A percentile compares a stretch with the other conserved stretches of the same genome.
phyloP scores from a whole-genome alignment of 2,888 invertebrate species.

The Ochropleura plecta region DNA sequence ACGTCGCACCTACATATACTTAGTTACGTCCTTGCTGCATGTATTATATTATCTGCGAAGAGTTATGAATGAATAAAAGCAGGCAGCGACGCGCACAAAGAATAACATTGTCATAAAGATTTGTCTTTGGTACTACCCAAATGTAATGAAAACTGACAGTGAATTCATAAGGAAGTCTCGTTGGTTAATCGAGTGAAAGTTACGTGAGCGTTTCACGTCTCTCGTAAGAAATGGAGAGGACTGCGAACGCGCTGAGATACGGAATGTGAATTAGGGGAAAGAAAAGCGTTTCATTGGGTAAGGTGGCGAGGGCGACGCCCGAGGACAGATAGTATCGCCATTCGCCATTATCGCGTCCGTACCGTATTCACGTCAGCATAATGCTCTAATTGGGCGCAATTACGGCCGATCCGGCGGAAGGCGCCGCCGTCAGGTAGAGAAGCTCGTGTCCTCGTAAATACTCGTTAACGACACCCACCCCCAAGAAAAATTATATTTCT shows the following conservation, averaged over 20 bases:
- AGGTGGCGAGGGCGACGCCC: constrained; percentile 68
- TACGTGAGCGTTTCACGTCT: constrained; percentile 85
- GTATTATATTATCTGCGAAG: constrained; percentile 67
- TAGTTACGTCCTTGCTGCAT: constrained; percentile 53
- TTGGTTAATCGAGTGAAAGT: constrained; percentile 88
- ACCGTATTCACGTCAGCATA: constrained; percentile 90
- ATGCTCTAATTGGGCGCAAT: constrained; percentile 90
- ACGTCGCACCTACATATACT: constrained; percentile 26
- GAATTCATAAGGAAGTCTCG: constrained; percentile 81
- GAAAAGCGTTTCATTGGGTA: constrained; percentile 82
- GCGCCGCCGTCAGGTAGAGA: constrained; percentile 87
- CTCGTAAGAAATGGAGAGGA: constrained; percentile 82
- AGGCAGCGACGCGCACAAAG: constrained; percentile 69
- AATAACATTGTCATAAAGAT: constrained; percentile 77
- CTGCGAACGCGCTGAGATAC: constrained; percentile 81
- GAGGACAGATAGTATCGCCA: constrained; percentile 86
- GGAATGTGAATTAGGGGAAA: constrained; percentile 86
- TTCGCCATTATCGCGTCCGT: constrained; percentile 88
- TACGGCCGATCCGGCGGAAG: constrained; percentile 87
- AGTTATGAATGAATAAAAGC: constrained; percentile 72
- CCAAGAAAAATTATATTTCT: constrained; percentile 88
- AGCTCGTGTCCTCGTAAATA: constrained; percentile 88
- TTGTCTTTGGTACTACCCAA: constrained; percentile 73
- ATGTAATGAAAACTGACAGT: constrained; percentile 80
- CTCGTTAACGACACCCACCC: constrained; percentile 87